Percentiles rank a stretch among this genome's conserved stretches.
These are phyloP conservation scores for Corythornis vintsioides DNA, from an alignment of 2,113 vertebrate genomes.

Conservation along the genomic window DNA sequence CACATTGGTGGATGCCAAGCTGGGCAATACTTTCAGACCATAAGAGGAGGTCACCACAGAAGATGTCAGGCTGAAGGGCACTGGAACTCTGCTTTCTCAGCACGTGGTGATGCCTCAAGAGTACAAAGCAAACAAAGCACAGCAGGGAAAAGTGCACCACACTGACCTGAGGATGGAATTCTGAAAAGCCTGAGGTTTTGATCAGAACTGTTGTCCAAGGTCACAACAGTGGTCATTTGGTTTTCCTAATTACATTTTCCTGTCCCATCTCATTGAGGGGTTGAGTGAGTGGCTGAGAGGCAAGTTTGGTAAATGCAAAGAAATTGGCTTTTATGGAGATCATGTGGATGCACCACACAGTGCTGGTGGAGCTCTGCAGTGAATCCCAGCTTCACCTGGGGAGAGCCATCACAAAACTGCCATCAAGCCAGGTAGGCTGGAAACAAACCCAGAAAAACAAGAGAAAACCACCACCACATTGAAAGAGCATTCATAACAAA, in stretches of 20 bases:
- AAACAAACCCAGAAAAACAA: not conserved
- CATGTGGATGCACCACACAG: accelerated
- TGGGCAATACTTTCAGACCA: not conserved
- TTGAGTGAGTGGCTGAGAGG: not conserved
- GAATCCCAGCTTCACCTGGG: not conserved
- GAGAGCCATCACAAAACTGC: not conserved
- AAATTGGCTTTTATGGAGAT: not conserved
- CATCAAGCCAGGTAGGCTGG: not conserved
- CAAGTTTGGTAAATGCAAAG: not conserved
- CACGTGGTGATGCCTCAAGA: not conserved
- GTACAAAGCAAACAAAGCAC: not conserved
- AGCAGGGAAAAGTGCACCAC: not conserved
- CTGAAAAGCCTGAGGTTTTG: not conserved
- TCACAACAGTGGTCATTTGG: too few relatives aligned
- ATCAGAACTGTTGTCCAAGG: too few relatives aligned
- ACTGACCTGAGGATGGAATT: not conserved
- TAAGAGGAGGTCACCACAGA: not conserved
- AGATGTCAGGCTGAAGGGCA: not conserved
- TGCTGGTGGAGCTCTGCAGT: not conserved
- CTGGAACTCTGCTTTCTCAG: not conserved
- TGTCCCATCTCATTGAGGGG: not conserved
- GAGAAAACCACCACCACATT: not conserved
- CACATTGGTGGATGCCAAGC: not conserved
- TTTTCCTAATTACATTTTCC: not conserved
- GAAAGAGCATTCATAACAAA: not conserved